Percentiles rank a stretch among this genome's conserved stretches.
Evolutionary conservation across 23 tunicate genomes (phyloP).

Genomic region (Trididemnum nubilum): DNA sequence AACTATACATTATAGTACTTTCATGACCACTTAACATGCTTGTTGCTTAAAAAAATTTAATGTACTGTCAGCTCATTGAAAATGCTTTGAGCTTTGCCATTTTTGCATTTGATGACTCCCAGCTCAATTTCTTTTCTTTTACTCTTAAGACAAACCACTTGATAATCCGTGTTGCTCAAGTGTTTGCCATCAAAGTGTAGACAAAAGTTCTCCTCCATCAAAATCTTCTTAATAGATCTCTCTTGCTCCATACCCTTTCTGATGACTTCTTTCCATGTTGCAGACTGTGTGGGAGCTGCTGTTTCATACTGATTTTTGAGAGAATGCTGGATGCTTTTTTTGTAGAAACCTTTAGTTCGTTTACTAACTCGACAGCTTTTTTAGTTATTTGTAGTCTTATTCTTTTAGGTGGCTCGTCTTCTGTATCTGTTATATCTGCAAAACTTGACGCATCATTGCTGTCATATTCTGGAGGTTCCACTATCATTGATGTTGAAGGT

Average conservation of each 20-base stretch:
- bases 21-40: too few species aligned
- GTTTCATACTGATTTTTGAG: not conserved
- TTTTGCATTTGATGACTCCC: not conserved
- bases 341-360: not conserved
- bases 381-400: not conserved
- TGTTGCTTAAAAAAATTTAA: too few species aligned
- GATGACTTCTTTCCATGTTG: too few species aligned
- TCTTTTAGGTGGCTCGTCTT: not conserved
- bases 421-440: not conserved
- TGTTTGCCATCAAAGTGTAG: not conserved
- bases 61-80: not conserved
- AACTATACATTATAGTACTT: too few species aligned
- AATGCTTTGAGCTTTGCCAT: conserved; percentile 3
- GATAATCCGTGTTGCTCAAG: not conserved
- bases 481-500: not conserved
- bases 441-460: not conserved
- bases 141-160: not conserved
- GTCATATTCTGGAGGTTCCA: not conserved
- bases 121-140: not conserved
- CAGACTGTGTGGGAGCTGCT: too few species aligned
- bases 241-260: too few species aligned
- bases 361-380: not conserved
- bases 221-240: not conserved
- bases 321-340: too few species aligned
- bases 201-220: not conserved